Evolutionary conservation across 1,140 invertebrate genomes (phyloP), one percentile per base, ranked within the genome.

Genomic region (Pogonognathellus flavescens): DNA sequence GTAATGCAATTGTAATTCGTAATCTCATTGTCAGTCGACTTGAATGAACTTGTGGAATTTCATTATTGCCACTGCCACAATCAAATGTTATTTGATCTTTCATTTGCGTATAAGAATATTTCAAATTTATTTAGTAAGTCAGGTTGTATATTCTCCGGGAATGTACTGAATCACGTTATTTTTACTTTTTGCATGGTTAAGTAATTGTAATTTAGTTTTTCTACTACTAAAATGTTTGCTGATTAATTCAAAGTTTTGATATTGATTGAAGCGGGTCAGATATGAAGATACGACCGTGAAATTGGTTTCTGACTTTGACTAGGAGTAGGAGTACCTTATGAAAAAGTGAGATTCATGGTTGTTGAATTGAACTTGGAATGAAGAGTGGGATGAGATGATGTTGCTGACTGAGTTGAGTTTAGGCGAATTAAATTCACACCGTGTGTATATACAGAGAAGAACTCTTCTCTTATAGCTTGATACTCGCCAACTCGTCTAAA

Each of bases 321-420:
- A 16, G 57, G 8, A 16, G 20, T 60, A 7, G 16, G 10, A 20
- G n/a, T 20, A 60, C n/a, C 18, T 60, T 18, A 9, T 60, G 18
- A 7, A 11, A 13, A 16, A 59, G 0, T 59, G n/a, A n/a, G n/a
- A n/a, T n/a, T n/a, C n/a, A n/a, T n/a, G n/a, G n/a, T 59, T 14
- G 6, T 59, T 59, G 59, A 22, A 22, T 60, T 7, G 59, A 60
- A 20, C 16, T 7, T 18, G 14, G 25, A 66, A 66, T 22, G 60
- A 31, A 66, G 62, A 66, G 62, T 41, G 25, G 22, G 62, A 66
- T 66, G n/a, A 60, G 59, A 60, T 60, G 59, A 20, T 18, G 62
- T 25, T 25, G 60, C 18, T 25, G 25, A 66, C 6, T 66, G 62
- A 31, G 59, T 18, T 31, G 62, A 18, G 59, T 25, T 41, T 41